Evolutionary conservation across 2,797 vertebrate species (phyloP).

Genomic region (Protonibea diacanthus): DNA sequence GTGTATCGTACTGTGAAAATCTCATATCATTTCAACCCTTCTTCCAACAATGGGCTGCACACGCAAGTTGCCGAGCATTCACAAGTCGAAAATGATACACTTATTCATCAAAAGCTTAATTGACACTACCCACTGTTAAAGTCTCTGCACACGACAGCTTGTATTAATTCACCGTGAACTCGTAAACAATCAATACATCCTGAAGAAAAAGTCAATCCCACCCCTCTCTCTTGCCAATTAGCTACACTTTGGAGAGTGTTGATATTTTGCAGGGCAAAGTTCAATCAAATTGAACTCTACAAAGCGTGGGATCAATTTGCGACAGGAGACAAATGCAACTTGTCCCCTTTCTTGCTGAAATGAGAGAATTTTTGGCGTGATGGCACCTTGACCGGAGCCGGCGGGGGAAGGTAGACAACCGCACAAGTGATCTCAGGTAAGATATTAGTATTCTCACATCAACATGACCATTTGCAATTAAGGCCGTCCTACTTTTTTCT

Average conservation of each 20-base stretch:
- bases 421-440: slow-evolving; percentile 7
- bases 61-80: background rate
- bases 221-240: slow-evolving; percentile 36
- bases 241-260: slow-evolving; percentile 25
- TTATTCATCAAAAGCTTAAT: slow-evolving; percentile 11
- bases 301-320: slow-evolving; percentile 9
- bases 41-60: background rate
- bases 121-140: slow-evolving; percentile 9
- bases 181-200: slow-evolving; percentile 63
- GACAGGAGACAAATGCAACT: slow-evolving; percentile 3
- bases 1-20: no score
- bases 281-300: slow-evolving; percentile 22
- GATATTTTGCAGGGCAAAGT: slow-evolving; percentile 43
- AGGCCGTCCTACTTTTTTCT: slow-evolving; percentile 6
- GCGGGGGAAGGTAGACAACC: background rate
- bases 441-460: slow-evolving; percentile 6
- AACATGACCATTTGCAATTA: slow-evolving; percentile 8
- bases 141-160: slow-evolving; percentile 1
- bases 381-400: background rate
- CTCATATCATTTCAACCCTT: no score
- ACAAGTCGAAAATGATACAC: background rate
- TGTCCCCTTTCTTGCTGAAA: background rate
- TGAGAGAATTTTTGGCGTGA: background rate
- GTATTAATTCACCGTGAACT: slow-evolving; percentile 58
- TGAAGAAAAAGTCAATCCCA: slow-evolving; percentile 56